Percentiles rank a stretch among this genome's conserved stretches.
These are phyloP conservation scores for Sesamia nonagrioides DNA, from an alignment of 1,140 invertebrate species.

Conservation along the genomic window DNA sequence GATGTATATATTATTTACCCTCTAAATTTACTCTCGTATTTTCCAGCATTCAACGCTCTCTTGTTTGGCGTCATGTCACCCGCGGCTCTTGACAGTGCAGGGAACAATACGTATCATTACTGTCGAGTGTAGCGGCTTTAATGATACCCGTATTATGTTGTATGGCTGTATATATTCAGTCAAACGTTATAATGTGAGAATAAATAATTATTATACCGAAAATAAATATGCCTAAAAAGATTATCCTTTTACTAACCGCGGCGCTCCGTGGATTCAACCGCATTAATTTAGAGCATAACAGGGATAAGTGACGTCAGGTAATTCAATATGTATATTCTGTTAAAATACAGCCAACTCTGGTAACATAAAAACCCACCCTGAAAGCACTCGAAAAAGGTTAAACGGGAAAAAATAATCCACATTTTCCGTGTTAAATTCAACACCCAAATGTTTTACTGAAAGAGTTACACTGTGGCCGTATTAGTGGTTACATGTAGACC, in stretches of 20 bases:
- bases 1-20: no score
- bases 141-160: neutral
- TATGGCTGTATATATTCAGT: neutral
- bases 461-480: conserved; percentile 17
- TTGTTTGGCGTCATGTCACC: neutral
- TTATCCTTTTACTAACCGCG: no score
- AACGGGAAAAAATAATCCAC: neutral
- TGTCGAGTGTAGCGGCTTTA: neutral
- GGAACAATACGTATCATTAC: conserved; percentile 26
- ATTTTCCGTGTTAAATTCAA: conserved; percentile 27
- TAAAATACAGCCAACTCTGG: no score
- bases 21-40: neutral
- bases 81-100: neutral
- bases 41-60: neutral
- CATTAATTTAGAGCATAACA: no score
- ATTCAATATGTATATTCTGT: no score
- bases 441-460: neutral
- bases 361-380: neutral
- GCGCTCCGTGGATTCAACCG: no score
- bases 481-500: conserved; percentile 1
- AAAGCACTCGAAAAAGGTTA: neutral
- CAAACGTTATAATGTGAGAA: no score
- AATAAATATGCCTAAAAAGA: no score
- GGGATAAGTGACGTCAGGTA: no score
- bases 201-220: no score